These are phyloP conservation scores for Teleopsis dalmanni DNA, from an alignment of 1,140 invertebrate genomes.

Conservation along the genomic window DNA sequence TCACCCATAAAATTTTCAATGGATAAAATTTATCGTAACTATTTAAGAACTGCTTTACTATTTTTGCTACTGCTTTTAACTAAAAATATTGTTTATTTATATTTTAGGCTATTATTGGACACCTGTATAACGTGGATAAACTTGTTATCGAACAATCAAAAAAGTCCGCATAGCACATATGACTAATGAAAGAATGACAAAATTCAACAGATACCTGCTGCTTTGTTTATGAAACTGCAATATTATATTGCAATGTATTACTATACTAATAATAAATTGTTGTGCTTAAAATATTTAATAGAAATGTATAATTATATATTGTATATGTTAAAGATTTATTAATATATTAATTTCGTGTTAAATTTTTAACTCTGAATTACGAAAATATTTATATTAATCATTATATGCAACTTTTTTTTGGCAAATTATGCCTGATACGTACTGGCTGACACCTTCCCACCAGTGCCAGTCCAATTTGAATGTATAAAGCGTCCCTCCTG, in stretches of 20 bases:
- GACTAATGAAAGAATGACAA: conserved; percentile 18
- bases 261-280: not conserved
- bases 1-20: not conserved
- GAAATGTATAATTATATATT: not conserved
- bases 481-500: conserved; percentile 88
- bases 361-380: not conserved
- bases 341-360: conserved; percentile 5
- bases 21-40: not conserved
- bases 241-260: not conserved
- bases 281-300: conserved; percentile 3
- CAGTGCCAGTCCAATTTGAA: conserved; percentile 98
- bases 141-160: conserved; percentile 50
- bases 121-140: conserved; percentile 51
- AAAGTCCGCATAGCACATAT: conserved; percentile 28
- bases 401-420: not conserved
- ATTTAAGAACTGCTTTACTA: not conserved
- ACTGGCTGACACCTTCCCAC: conserved; percentile 91
- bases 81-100: not conserved
- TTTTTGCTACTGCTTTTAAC: not conserved
- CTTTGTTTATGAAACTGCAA: conserved; percentile 5
- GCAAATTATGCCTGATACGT: conserved; percentile 77
- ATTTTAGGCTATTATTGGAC: conserved; percentile 51
- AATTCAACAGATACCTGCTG: not conserved
- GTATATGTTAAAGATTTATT: not conserved
- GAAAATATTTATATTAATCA: not conserved